Conservation (phyloP, 2,113 vertebrate genomes). For the Nothocercus nigrocapillus region DNA sequence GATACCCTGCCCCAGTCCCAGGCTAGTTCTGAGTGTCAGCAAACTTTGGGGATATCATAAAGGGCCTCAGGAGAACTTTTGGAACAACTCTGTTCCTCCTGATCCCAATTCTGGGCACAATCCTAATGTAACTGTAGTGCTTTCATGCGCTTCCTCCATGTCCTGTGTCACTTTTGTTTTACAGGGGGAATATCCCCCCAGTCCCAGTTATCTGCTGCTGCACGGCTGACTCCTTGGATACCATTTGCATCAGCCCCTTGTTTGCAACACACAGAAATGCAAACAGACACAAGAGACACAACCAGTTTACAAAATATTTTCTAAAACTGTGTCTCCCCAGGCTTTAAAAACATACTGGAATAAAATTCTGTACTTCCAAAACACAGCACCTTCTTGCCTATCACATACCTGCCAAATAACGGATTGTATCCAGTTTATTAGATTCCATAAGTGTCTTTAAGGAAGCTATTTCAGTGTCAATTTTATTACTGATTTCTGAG, state of each 20-base stretch:
- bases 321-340: not conserved
- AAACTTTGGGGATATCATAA: not conserved
- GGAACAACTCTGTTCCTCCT: not conserved
- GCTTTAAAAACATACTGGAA: not conserved
- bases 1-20: not conserved
- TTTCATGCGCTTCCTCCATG: not conserved
- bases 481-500: constrained; percentile 92
- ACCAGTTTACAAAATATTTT: not conserved
- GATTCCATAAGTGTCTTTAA: constrained; percentile 95
- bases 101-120: not conserved
- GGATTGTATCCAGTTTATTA: constrained; percentile 91
- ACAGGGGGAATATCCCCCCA: too few relatives aligned
- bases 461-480: constrained; percentile 94
- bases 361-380: not conserved
- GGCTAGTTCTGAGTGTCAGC: not conserved
- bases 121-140: not conserved
- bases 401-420: constrained; percentile 88
- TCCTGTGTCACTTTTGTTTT: not conserved
- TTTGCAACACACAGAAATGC: not conserved
- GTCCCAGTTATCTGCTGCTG: not conserved
- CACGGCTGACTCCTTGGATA: not conserved
- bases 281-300: too few relatives aligned
- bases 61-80: not conserved
- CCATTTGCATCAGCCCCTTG: not conserved
- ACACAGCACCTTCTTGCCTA: not conserved